Base-by-base conservation (phyloP, 2,888 invertebrate genomes). In the Periphyllus acericola region DNA sequence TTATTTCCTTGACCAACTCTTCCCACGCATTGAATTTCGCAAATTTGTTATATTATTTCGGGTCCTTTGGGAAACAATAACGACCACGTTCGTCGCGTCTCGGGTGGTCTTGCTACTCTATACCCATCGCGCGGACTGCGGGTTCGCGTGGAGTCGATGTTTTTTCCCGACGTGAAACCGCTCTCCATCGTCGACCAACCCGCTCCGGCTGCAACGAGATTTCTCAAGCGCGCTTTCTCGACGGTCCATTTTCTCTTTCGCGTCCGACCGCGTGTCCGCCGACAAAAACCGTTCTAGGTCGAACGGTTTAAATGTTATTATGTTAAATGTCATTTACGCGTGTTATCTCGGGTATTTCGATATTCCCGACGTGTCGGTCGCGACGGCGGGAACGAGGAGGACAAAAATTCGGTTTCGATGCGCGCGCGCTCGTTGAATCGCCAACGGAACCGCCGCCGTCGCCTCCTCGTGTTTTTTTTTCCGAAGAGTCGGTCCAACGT, bases 361-460 rank as follows among this genome's bases (percentile, higher is more conserved):
- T 68, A 25, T 60, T 60, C n/a, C n/a, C n/a, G n/a, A n/a, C n/a
- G n/a, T n/a, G 6, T 60, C 60, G 25, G 14, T 29, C 9, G 68
- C 60, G 60, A 6, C 32, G 60, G 5, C 34, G 0, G 8, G 8
- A 17, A 36, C 8, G 36, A 6, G 14, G 34, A 0, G 17, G 34
- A 34, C 19, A 0, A 3, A 4, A 71, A 1, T 0, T 9, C 21
- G 19, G n/a, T 68, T 66, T 21, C 68, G 11, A 46, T 19, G 46
- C 29, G 21, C n/a, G 8, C 46, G 40, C 19, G 81, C 21, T 46
- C 32, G 68, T 46, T 81, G 14, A 81, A 81, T 81, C 68, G 81
- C 68, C 68, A 81, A 81, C 32, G 6, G 11, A 29, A 21, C 32
- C 46, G 68, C 46, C 40, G 46, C 40, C 14, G 46, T n/a, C 25